Conservation (phyloP, 2,113 vertebrate species). For the Pandion haliaetus region DNA sequence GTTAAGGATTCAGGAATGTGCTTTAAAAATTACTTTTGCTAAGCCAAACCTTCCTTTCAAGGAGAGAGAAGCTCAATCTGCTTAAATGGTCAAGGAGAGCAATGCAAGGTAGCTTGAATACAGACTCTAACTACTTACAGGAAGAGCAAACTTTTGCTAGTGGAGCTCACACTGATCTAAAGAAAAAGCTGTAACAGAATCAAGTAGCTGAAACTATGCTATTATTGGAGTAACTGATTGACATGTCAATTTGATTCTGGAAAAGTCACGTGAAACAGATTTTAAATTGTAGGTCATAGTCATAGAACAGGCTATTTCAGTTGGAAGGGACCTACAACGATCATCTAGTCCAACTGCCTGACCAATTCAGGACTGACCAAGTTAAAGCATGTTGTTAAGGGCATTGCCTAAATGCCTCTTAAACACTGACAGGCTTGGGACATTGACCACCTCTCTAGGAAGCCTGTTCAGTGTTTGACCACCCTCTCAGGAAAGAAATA, state of each 20-base stretch:
- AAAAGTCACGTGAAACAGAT: not conserved
- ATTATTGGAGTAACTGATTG: not conserved
- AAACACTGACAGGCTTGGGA: not conserved
- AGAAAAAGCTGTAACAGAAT: not conserved
- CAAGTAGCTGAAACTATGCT: not conserved
- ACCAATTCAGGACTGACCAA: not conserved
- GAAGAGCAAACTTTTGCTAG: not conserved
- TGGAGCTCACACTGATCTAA: not conserved
- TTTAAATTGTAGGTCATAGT: not conserved
- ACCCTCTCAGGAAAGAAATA: not conserved
- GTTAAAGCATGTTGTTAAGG: not conserved
- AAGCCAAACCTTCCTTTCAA: not conserved
- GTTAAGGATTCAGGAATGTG: not conserved
- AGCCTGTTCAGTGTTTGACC: not conserved
- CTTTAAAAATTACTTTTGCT: not conserved
- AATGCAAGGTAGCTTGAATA: not conserved
- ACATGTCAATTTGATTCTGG: not conserved
- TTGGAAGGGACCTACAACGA: not conserved
- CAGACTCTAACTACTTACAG: not conserved
- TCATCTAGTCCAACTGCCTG: not conserved
- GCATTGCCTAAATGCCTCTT: not conserved
- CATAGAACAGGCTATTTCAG: not conserved
- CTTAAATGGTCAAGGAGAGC: not conserved
- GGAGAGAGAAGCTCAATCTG: not conserved
- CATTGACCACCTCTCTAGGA: rapidly evolving